Evolutionary conservation across 2,113 vertebrate species (phyloP).

Genomic region (Peromyscus leucopus): DNA sequence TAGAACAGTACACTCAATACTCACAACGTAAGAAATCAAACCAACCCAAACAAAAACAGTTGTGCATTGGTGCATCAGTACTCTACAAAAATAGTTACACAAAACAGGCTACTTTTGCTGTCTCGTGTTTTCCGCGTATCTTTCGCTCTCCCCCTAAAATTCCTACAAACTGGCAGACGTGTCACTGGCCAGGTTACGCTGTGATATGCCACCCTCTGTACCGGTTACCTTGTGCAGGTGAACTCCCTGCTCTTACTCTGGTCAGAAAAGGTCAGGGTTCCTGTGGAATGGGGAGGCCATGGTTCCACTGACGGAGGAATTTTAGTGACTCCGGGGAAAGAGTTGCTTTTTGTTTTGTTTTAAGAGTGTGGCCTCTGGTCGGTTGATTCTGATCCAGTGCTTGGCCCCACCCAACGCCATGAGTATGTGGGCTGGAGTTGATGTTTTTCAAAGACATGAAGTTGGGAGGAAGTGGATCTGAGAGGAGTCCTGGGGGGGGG

Average conservation of each 20-base stretch:
- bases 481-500: background rate
- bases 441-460: background rate
- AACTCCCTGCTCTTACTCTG: background rate
- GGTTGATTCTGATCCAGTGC: background rate
- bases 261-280: background rate
- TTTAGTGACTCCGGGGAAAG: background rate
- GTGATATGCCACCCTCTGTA: background rate
- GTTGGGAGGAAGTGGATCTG: too few species aligned
- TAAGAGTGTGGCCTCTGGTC: background rate
- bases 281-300: background rate
- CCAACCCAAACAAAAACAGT: background rate
- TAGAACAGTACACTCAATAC: background rate
- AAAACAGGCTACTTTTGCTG: background rate
- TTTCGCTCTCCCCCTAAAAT: background rate
- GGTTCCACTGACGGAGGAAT: background rate
- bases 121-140: constrained; percentile 7
- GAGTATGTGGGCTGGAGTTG: background rate
- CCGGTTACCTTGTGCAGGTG: background rate
- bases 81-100: background rate
- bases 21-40: background rate
- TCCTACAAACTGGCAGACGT: background rate
- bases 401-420: too few species aligned
- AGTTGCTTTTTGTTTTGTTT: background rate
- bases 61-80: background rate
- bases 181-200: background rate